Evolutionary conservation across 2,888 invertebrate genomes (phyloP), one percentile per base, ranked within the genome.

Genomic region (Microctonus aethiopoides): DNA sequence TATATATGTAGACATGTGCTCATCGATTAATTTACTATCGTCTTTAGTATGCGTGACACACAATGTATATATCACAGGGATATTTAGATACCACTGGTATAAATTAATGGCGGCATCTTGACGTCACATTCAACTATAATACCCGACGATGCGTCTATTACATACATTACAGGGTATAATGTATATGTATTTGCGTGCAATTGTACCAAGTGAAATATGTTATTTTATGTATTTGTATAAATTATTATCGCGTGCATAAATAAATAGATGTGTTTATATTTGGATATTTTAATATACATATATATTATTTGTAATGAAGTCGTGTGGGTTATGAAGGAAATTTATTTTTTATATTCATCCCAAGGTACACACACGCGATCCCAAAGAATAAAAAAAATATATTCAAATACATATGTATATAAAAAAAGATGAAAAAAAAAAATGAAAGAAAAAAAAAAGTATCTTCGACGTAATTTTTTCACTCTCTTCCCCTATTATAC

Each of bases 161-260:
- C 46, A 46, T 46, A 20, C 7, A 46, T 46, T 16, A n/a, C 39
- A 39, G 39, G 13, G 9, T 52, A 52, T n/a, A n/a, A n/a, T 51
- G 9, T 52, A 22, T 6, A 13, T 39, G 10, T 34, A 39, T 22
- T 5, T 6, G 13, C 6, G 36, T 36, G 20, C 36, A 60, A 36
- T 60, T 36, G 22, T 13, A 36, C 13, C 2, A 60, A 52, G 3
- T 32, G n/a, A 64, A 52, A 57, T 59, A 41, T 41, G n/a, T 57
- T 20, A 22, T n/a, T n/a, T n/a, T n/a, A n/a, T n/a, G n/a, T n/a
- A n/a, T n/a, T n/a, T n/a, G n/a, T 32, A 67, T 51, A 60, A 59
- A 67, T 36, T 51, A 29, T 32, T 16, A 67, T 59, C 67, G 66
- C 66, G 41, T 57, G 56, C 26, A 51, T 56, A 26, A 36, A 56